These are phyloP conservation scores for Tinea pellionella DNA, from an alignment of 2,888 invertebrate genomes.

Conservation along the genomic window DNA sequence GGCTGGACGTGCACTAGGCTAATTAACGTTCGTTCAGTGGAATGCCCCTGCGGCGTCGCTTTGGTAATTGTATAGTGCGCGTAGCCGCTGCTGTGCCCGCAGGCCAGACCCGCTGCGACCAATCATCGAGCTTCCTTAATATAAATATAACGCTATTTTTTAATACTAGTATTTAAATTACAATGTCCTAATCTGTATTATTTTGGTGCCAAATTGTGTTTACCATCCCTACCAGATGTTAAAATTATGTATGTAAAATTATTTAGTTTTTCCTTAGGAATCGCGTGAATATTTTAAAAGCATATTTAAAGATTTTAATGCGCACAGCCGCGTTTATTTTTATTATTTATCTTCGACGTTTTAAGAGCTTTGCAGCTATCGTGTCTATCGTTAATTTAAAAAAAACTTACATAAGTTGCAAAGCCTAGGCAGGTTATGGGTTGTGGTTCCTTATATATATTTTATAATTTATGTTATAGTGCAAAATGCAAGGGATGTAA, in stretches of 20 bases:
- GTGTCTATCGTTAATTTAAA: too few species aligned
- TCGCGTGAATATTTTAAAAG: too few species aligned
- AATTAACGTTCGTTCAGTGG: constrained; percentile 51
- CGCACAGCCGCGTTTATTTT: too few species aligned
- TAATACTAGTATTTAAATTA: background rate
- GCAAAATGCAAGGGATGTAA: background rate
- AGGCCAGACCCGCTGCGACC: background rate
- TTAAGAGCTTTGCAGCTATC: too few species aligned
- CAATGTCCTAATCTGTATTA: constrained; percentile 5
- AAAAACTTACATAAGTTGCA: too few species aligned
- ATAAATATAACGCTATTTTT: constrained; percentile 6
- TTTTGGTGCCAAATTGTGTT: background rate
- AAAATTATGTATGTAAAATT: too few species aligned
- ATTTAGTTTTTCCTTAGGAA: too few species aligned
- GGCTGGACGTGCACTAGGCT: constrained; percentile 51
- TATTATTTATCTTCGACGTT: too few species aligned
- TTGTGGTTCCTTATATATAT: too few species aligned
- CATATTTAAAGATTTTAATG: too few species aligned
- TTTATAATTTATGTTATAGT: too few species aligned
- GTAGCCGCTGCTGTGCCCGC: constrained; percentile 27
- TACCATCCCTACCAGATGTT: background rate
- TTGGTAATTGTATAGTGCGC: constrained; percentile 39
- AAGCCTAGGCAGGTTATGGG: too few species aligned
- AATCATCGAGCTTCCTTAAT: background rate
- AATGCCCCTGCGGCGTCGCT: constrained; percentile 45